Evolutionary conservation across 92 coral and sea anemone genomes (phyloP).

Genomic region (Palythoa grandiflora): DNA sequence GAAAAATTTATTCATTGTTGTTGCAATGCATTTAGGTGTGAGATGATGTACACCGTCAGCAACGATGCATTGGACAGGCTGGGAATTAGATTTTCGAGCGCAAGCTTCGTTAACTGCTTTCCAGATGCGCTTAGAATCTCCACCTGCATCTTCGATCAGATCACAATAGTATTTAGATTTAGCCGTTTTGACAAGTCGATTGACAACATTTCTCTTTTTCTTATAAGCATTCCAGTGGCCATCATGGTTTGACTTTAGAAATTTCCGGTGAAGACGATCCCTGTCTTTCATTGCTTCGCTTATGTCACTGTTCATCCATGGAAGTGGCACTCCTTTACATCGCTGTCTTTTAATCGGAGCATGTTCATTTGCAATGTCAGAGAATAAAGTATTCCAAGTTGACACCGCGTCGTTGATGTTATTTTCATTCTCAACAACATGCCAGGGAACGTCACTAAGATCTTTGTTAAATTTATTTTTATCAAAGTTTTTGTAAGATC

Average conservation of each 20-base stretch:
- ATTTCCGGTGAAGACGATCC: constrained; percentile 31
- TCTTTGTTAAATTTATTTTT: constrained; percentile 25
- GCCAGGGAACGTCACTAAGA: constrained; percentile 36
- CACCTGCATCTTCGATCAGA: constrained; percentile 42
- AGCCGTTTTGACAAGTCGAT: constrained; percentile 2
- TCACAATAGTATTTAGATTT: constrained; percentile 57
- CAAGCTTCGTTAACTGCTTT: constrained; percentile 75
- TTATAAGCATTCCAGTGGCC: constrained; percentile 16
- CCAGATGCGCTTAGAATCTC: constrained; percentile 53
- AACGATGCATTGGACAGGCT: not conserved
- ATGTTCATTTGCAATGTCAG: not conserved
- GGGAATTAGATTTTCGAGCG: constrained; percentile 57
- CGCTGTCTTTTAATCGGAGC: constrained; percentile 36
- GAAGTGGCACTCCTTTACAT: constrained; percentile 34
- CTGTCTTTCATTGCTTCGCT: constrained; percentile 27
- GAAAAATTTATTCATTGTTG: constrained; percentile 62
- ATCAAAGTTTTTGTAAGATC: constrained; percentile 51
- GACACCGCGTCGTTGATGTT: not conserved
- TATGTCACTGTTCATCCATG: constrained; percentile 44
- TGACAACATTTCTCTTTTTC: not conserved
- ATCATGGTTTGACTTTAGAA: constrained; percentile 5
- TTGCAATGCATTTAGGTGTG: constrained; percentile 56
- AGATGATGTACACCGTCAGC: constrained; percentile 42
- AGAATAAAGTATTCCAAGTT: too few species aligned
- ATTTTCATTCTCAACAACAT: constrained; percentile 17